Evolutionary conservation across 2,113 vertebrate species (phyloP).

Genomic region (Pelvicachromis taeniatus): DNA sequence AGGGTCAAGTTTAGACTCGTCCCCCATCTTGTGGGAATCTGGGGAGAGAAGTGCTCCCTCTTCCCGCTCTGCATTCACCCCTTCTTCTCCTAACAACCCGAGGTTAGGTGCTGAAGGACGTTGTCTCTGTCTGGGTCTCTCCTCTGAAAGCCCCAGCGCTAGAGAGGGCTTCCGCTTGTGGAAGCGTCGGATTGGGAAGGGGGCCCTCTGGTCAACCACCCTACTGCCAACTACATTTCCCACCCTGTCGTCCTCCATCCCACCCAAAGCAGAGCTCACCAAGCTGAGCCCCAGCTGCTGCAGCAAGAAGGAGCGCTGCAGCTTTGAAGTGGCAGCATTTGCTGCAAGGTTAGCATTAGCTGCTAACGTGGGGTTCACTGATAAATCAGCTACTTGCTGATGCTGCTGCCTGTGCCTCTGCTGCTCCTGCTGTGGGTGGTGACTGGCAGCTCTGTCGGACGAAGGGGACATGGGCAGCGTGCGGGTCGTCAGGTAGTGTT

Average conservation of each 20-base stretch:
- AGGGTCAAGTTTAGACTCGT: conserved; percentile 78
- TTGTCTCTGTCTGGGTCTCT: conserved; percentile 81
- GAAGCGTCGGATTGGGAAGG: conserved; percentile 86
- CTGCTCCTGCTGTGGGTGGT: conserved; percentile 60
- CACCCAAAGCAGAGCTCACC: conserved; percentile 86
- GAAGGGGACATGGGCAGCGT: conserved; percentile 89
- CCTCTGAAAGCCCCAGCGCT: conserved; percentile 75
- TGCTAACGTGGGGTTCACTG: conserved; percentile 24
- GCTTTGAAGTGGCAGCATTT: conserved; percentile 65
- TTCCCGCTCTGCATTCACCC: conserved; percentile 32
- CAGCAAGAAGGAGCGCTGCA: conserved; percentile 93
- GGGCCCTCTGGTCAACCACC: conserved; percentile 78
- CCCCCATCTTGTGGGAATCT: conserved; percentile 86
- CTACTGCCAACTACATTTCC: conserved; percentile 30
- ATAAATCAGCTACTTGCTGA: conserved; percentile 67
- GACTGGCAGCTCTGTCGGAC: conserved; percentile 58
- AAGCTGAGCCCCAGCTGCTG: conserved; percentile 95
- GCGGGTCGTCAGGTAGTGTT: conserved; percentile 94
- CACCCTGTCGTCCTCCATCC: conserved; percentile 55
- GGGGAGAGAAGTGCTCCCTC: conserved; percentile 81
- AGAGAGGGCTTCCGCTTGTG: conserved; percentile 88
- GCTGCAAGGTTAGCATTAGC: conserved; percentile 36
- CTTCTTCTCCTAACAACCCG: conserved; percentile 68
- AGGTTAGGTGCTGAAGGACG: conserved; percentile 75
- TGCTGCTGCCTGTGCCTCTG: conserved; percentile 72